phyloP scores from a whole-genome alignment of 2,113 vertebrate species.

The Psephotus haematonotus region DNA sequence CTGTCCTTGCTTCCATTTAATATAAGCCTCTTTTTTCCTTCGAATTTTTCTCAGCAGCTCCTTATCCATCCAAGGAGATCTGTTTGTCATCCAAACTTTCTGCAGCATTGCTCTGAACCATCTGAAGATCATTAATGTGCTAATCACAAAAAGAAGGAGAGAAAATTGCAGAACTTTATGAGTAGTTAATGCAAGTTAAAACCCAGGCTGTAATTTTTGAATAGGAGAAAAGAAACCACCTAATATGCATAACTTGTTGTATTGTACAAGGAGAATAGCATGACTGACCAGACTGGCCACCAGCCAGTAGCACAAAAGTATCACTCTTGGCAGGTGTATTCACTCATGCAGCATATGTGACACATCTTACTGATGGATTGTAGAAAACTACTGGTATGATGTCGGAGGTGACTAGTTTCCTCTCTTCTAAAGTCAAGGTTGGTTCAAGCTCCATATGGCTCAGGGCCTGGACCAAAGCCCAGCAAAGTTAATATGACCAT shows the following conservation, averaged over 20 bases:
- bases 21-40: no score
- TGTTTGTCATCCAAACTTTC: constrained; percentile 36
- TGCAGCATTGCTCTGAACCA: not conserved
- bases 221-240: not conserved
- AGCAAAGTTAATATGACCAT: constrained; percentile 12
- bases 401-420: constrained; percentile 31
- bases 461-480: constrained; percentile 49
- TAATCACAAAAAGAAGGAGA: constrained; percentile 41
- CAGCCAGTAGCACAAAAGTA: not conserved
- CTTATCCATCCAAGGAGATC: no score
- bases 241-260: not conserved
- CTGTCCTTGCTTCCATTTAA: no score
- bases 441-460: constrained; percentile 26
- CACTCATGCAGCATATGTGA: constrained; percentile 10
- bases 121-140: constrained; percentile 48
- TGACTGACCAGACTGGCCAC: constrained; percentile 26
- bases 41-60: no score
- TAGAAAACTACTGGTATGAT: not conserved
- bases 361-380: constrained; percentile 39
- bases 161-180: constrained; percentile 32
- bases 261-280: not conserved
- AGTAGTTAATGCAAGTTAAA: constrained; percentile 36
- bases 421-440: constrained; percentile 41
- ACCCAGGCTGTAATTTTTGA: not conserved
- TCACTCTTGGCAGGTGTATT: constrained; percentile 15